These are phyloP conservation scores for Drosophila kepulauana DNA, from an alignment of 1,140 invertebrate genomes.

Conservation along the genomic window DNA sequence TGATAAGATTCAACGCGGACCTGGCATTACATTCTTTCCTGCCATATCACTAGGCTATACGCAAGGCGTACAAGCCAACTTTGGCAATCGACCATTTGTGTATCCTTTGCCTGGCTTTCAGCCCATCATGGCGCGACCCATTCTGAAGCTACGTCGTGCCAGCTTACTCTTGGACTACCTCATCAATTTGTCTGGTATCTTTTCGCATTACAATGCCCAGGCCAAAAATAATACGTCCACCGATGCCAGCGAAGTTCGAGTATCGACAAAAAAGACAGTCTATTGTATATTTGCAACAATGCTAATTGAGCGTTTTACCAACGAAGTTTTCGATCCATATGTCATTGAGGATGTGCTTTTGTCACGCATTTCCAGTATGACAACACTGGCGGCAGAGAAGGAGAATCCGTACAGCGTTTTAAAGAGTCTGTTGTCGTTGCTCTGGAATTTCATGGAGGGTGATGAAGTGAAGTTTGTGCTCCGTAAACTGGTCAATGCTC, in stretches of 20 bases:
- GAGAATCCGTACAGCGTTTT: constrained; percentile 65
- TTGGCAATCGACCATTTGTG: constrained; percentile 90
- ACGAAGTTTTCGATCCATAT: constrained; percentile 86
- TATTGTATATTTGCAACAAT: constrained; percentile 86
- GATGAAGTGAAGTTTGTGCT: constrained; percentile 88
- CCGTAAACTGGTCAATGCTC: constrained; percentile 87
- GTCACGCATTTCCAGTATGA: constrained; percentile 83
- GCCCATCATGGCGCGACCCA: constrained; percentile 89
- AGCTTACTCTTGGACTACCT: constrained; percentile 87
- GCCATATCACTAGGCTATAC: constrained; percentile 91
- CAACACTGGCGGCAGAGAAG: constrained; percentile 50
- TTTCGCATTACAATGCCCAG: constrained; percentile 72
- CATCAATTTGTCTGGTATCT: constrained; percentile 85
- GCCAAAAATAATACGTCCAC: background rate
- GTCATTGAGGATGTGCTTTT: constrained; percentile 87
- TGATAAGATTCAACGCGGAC: constrained; percentile 89
- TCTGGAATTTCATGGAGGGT: constrained; percentile 89
- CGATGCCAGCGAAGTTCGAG: constrained; percentile 37
- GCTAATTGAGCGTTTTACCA: constrained; percentile 87
- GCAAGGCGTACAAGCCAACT: constrained; percentile 92
- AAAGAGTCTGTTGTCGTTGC: constrained; percentile 85
- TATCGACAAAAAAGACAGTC: constrained; percentile 84
- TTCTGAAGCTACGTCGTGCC: constrained; percentile 86
- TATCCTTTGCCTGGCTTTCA: constrained; percentile 90
- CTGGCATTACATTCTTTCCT: constrained; percentile 91